Conservation (phyloP, 2,888 invertebrate species). For the Chironomus tentans region DNA sequence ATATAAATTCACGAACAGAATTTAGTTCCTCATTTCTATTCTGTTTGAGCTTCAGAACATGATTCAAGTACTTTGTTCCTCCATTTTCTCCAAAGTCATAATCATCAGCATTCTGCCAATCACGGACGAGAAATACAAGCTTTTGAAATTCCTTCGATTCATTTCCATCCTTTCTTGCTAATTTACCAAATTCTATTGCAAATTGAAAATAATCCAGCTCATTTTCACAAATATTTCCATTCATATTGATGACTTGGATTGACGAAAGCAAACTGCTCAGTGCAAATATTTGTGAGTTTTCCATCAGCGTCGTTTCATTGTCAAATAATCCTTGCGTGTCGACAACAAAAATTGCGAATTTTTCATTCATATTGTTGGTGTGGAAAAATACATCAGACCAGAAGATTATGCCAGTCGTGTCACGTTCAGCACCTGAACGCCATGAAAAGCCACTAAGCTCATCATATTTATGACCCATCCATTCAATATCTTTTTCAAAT, state of each 20-base stretch:
- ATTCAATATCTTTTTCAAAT: background rate
- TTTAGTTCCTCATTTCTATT: background rate
- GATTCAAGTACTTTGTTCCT: background rate
- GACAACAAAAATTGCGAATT: conserved; percentile 21
- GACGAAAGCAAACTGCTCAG: conserved; percentile 24
- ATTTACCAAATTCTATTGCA: conserved; percentile 20
- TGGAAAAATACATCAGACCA: conserved; percentile 25
- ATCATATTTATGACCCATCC: conserved; percentile 15
- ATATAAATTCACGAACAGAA: conserved; percentile 18
- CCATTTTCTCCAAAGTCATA: conserved; percentile 14
- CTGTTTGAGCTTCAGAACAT: background rate
- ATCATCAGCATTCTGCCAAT: conserved; percentile 22
- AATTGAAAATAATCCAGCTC: conserved; percentile 26
- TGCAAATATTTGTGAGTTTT: conserved; percentile 23
- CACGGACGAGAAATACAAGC: conserved; percentile 23
- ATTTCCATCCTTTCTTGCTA: background rate
- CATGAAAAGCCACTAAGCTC: conserved; percentile 25
- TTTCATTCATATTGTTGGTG: conserved; percentile 3
- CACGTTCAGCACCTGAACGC: conserved; percentile 20
- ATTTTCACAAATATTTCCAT: conserved; percentile 21
- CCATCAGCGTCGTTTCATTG: conserved; percentile 11
- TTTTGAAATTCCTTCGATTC: conserved; percentile 24
- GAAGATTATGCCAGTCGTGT: conserved; percentile 26
- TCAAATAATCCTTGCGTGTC: conserved; percentile 28
- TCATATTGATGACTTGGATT: conserved; percentile 23